Evolutionary conservation across 2,113 vertebrate genomes (phyloP).

Genomic region (Scalopus aquaticus): DNA sequence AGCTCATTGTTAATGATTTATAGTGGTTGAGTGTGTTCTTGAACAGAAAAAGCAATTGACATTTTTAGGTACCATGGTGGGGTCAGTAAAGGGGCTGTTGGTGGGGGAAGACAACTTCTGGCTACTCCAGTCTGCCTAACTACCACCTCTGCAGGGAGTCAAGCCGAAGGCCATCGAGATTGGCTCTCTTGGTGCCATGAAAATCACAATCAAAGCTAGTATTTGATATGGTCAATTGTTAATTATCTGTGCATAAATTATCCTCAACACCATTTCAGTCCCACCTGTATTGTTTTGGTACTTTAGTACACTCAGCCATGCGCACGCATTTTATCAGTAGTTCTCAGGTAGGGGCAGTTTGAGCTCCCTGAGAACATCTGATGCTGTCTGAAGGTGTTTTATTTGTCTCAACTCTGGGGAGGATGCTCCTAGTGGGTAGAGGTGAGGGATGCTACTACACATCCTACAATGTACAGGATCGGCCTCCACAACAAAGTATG

Average conservation of each 20-base stretch:
- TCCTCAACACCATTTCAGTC: neutral
- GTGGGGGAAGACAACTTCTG: neutral
- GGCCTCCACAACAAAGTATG: neutral
- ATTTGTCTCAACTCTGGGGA: neutral
- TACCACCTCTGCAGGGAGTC: neutral
- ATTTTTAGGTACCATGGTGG: neutral
- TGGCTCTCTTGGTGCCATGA: neutral
- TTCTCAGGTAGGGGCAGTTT: neutral
- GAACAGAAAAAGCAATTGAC: neutral
- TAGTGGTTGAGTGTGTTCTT: neutral
- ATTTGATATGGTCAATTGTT: neutral
- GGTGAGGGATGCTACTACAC: neutral
- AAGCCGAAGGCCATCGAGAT: neutral
- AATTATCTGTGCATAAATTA: slow-evolving; percentile 14
- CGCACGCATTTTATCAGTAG: neutral
- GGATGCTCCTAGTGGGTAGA: neutral
- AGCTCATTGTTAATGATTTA: neutral
- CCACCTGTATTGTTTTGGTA: neutral
- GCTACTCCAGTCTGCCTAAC: neutral
- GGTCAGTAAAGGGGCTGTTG: neutral
- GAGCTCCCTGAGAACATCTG: neutral
- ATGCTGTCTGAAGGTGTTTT: neutral
- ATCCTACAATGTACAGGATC: neutral
- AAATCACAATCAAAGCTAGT: neutral
- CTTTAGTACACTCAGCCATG: neutral